These are phyloP conservation scores for Anniella stebbinsi DNA, from an alignment of 2,797 vertebrate genomes.

Conservation along the genomic window DNA sequence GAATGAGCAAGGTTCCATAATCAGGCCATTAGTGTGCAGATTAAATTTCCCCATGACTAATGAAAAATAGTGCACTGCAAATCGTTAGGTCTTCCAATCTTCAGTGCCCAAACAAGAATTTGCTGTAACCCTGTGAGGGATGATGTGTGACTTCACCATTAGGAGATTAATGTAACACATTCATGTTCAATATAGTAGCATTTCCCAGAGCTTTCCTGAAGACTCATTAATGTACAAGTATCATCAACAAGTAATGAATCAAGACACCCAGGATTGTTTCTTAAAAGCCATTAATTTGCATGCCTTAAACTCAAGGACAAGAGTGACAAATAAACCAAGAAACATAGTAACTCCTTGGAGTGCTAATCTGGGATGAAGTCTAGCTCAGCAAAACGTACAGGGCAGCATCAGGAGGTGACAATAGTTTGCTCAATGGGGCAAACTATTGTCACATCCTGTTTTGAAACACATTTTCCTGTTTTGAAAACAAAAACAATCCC, in stretches of 20 bases:
- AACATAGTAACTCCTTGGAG: neutral
- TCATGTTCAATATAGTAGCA: constrained; percentile 13
- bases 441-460: neutral
- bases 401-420: neutral
- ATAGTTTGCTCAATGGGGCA: neutral
- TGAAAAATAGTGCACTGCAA: constrained; percentile 12
- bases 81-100: neutral
- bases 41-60: constrained; percentile 31
- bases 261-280: neutral
- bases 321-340: constrained; percentile 26
- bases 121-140: neutral
- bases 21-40: constrained; percentile 23
- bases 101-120: constrained; percentile 19
- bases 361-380: neutral
- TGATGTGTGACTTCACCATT: constrained; percentile 18
- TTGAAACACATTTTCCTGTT: neutral
- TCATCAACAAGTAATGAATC: constrained; percentile 30
- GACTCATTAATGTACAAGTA: constrained; percentile 38
- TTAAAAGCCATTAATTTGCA: constrained; percentile 19
- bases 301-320: constrained; percentile 26
- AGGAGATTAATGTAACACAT: constrained; percentile 41
- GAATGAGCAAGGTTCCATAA: constrained; percentile 28
- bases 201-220: constrained; percentile 18
- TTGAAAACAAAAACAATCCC: neutral
- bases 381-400: constrained; percentile 26